These are phyloP conservation scores for Drosophila ohnishii DNA, from an alignment of 1,140 invertebrate genomes.

Conservation along the genomic window DNA sequence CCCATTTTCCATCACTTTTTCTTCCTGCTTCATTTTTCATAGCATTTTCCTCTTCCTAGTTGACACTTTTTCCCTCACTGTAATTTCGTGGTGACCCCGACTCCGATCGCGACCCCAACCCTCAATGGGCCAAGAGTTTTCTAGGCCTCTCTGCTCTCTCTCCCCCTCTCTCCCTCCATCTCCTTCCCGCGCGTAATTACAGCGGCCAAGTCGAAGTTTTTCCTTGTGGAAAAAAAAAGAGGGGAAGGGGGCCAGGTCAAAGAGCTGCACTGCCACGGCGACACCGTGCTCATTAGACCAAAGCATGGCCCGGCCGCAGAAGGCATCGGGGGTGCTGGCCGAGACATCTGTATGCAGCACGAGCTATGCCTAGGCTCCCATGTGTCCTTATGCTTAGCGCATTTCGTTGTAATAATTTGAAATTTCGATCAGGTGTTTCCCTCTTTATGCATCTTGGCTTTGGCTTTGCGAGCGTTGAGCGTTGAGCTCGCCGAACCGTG, in stretches of 20 bases:
- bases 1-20: no score
- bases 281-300: constrained; percentile 74
- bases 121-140: constrained; percentile 59
- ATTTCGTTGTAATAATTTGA: constrained; percentile 79
- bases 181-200: constrained; percentile 62
- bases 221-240: constrained; percentile 36
- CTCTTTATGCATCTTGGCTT: constrained; percentile 65
- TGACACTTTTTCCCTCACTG: constrained; percentile 6
- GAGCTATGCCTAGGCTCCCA: constrained; percentile 50
- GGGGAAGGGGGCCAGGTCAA: constrained; percentile 30
- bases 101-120: constrained; percentile 53
- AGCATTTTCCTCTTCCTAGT: no score
- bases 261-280: constrained; percentile 14
- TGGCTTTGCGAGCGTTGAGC: constrained; percentile 64
- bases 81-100: constrained; percentile 53
- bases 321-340: constrained; percentile 15
- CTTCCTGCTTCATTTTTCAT: no score
- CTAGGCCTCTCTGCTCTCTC: constrained; percentile 33
- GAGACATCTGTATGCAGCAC: constrained; percentile 54
- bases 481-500: constrained; percentile 74
- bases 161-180: neutral
- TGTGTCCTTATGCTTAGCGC: constrained; percentile 72
- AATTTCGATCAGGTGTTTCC: constrained; percentile 79
- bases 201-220: constrained; percentile 72
- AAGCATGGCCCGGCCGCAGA: constrained; percentile 62